Evolutionary conservation across 2,797 vertebrate species (phyloP).

Genomic region (Mus caroli): DNA sequence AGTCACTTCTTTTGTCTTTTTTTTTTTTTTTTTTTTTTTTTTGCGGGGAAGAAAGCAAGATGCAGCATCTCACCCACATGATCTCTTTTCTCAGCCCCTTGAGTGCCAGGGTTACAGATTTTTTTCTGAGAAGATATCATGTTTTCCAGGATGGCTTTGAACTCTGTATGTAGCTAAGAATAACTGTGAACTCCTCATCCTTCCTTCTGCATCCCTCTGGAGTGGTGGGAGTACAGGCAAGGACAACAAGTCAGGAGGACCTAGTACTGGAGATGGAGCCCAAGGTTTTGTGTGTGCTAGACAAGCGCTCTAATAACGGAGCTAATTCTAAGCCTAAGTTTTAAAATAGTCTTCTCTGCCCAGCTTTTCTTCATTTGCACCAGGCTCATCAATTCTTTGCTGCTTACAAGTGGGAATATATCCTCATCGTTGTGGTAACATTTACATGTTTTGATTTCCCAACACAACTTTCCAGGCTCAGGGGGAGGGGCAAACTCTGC

Average conservation of each 20-base stretch:
- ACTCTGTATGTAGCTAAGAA: background rate
- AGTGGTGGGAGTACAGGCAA: background rate
- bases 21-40: background rate
- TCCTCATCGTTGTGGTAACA: background rate
- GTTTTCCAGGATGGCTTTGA: background rate
- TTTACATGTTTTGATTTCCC: slow-evolving; percentile 26
- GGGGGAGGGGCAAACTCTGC: background rate
- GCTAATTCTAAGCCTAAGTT: background rate
- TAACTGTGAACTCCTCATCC: background rate
- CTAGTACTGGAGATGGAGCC: background rate
- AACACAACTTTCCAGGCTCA: slow-evolving; percentile 23
- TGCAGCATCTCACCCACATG: background rate
- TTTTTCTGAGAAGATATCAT: background rate
- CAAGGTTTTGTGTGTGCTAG: background rate
- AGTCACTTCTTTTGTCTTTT: background rate
- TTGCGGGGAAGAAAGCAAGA: background rate
- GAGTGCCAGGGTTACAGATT: background rate
- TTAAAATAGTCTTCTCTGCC: background rate
- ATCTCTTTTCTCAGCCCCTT: background rate
- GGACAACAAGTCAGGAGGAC: background rate
- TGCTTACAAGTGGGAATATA: background rate
- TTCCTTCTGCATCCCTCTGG: background rate
- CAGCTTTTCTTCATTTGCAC: background rate
- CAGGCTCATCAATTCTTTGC: background rate
- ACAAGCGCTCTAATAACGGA: background rate